Evolutionary conservation across 2,888 invertebrate genomes (phyloP), one percentile per base, ranked within the genome.

Genomic region (Temnothorax ravouxi): DNA sequence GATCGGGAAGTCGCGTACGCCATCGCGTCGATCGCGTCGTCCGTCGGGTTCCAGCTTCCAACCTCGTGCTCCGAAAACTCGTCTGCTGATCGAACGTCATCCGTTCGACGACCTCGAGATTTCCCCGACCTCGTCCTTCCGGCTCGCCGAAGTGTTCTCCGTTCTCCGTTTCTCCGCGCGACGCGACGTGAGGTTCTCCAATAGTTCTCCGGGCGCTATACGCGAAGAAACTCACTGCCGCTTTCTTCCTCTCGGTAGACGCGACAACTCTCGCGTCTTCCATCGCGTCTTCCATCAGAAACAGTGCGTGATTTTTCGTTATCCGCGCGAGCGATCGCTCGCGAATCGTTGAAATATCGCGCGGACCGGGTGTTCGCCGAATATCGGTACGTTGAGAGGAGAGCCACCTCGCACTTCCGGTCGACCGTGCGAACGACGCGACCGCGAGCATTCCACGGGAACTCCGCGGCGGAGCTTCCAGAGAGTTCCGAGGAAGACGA

Each of bases 381-480:
- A 66, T 71, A 64, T 79, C 74, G 29, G 52, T 21, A 80, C 74
- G 77, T 18, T 18, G 72, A 80, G 72, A 56, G 21, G 4, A 4
- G 34, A 72, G 47, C 25, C 38, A n/a, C 8, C 38, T 54, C 50
- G 74, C 74, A 74, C 47, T 80, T 80, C 79, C 79, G 79, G 74
- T 59, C 79, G 79, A 80, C 79, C 79, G 79, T 80, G 79, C 59
- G 79, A 80, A 59, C 79, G 79, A 72, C 79, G 79, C 79, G 79
- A 80, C 79, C 79, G 79, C 59, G 74, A 80, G 74, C 44, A 47
- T 34, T 38, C 34, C 56, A 21, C 59, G 59, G 74, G 18, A 72
- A 56, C 52, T 67, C 13, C 44, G 56, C 25, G 54, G 59, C 59
- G 29, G 52, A 54, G 44, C 56, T 47, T 34, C 25, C 50, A 52